Conservation (phyloP, 2,888 invertebrate genomes). For the Thumatha senex region DNA sequence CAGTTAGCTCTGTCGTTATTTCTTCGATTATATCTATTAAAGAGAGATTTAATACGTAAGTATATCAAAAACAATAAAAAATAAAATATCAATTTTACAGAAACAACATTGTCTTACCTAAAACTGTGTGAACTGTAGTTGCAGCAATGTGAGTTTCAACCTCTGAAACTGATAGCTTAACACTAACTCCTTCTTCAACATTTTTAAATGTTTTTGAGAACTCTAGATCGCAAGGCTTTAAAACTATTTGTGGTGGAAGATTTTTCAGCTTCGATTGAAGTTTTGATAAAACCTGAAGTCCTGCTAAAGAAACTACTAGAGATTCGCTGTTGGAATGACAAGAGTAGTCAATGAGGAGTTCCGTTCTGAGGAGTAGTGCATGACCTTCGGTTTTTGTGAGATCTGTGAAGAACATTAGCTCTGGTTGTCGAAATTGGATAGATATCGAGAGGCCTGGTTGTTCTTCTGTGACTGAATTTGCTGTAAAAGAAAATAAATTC, state of each 20-base stretch:
- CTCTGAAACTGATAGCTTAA: conserved; percentile 86
- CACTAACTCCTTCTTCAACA: conserved; percentile 86
- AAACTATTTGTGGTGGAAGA: conserved; percentile 82
- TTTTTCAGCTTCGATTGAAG: conserved; percentile 80
- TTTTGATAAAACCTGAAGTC: conserved; percentile 80
- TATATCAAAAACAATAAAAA: neutral
- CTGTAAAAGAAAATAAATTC: conserved; percentile 55
- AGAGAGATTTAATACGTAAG: neutral
- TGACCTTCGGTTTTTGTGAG: conserved; percentile 85
- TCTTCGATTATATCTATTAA: conserved; percentile 77
- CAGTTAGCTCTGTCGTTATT: conserved; percentile 63
- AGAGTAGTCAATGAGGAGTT: conserved; percentile 88
- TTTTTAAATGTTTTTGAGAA: conserved; percentile 85
- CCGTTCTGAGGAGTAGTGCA: conserved; percentile 86
- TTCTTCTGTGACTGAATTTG: conserved; percentile 74
- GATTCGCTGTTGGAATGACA: conserved; percentile 86
- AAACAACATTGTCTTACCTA: conserved; percentile 65
- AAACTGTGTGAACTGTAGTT: conserved; percentile 88
- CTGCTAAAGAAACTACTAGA: conserved; percentile 78
- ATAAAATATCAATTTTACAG: neutral
- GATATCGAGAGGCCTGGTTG: conserved; percentile 86
- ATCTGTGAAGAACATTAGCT: conserved; percentile 89
- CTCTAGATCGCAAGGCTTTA: conserved; percentile 88
- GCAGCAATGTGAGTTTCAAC: conserved; percentile 89
- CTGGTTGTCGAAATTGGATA: conserved; percentile 89